These are phyloP conservation scores for Drosophila affinis DNA, from an alignment of 2,888 invertebrate genomes.

Conservation along the genomic window DNA sequence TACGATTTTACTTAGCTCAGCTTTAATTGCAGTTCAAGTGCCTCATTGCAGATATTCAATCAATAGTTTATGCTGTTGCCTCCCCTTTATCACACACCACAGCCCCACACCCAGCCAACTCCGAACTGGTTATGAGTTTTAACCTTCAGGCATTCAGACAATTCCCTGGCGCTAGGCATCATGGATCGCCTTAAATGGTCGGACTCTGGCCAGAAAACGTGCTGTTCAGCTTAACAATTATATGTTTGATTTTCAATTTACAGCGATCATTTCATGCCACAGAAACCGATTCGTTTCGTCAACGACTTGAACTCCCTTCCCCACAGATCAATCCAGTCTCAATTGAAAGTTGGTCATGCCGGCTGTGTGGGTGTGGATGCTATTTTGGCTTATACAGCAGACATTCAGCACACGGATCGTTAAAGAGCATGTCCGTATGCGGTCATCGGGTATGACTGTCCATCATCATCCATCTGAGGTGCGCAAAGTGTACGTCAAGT, in stretches of 20 bases:
- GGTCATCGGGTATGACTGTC: background rate
- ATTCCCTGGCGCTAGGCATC: conserved; percentile 4
- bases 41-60: conserved; percentile 10
- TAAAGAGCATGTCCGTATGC: conserved; percentile 14
- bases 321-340: conserved; percentile 6
- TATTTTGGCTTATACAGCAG: conserved; percentile 19
- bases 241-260: conserved; percentile 48
- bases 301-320: conserved; percentile 23
- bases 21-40: conserved; percentile 7
- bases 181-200: conserved; percentile 34
- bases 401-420: conserved; percentile 8
- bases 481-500: background rate
- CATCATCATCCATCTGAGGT: background rate
- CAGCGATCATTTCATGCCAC: conserved; percentile 40
- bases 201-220: conserved; percentile 26
- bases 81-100: too few species aligned
- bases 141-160: conserved; percentile 26
- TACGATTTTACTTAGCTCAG: background rate
- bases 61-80: conserved; percentile 8
- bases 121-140: conserved; percentile 22
- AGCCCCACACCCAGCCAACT: conserved; percentile 24
- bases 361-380: conserved; percentile 44
- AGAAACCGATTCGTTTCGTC: conserved; percentile 54
- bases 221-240: conserved; percentile 42
- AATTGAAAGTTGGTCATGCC: conserved; percentile 38